A percentile compares a stretch with the other conserved stretches of the same genome.
Evolutionary conservation across 2,113 vertebrate genomes (phyloP).

Genomic region (Panthera tigris): DNA sequence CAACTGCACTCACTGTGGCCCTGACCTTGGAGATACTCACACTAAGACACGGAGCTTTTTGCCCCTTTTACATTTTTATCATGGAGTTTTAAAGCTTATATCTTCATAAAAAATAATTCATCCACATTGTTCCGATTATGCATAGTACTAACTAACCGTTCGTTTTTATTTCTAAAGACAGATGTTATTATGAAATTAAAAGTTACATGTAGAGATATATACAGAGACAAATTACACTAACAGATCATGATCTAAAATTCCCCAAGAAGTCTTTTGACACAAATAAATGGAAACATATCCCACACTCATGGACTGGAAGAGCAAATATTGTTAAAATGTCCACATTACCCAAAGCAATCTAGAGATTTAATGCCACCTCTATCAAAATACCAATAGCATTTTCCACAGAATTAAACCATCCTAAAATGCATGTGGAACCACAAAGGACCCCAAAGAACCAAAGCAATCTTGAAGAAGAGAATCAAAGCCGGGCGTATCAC

Average conservation of each 20-base stretch:
- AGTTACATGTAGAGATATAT: neutral
- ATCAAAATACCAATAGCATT: neutral
- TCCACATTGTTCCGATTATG: neutral
- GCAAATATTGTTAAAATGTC: neutral
- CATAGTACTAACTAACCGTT: neutral
- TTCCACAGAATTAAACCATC: neutral
- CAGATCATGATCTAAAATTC: slow-evolving; percentile 48
- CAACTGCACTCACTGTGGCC: neutral
- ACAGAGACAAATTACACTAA: slow-evolving; percentile 38
- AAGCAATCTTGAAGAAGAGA: neutral
- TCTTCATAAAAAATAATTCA: slow-evolving; percentile 18
- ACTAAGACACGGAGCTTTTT: neutral
- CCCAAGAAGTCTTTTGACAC: slow-evolving; percentile 38
- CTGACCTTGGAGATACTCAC: slow-evolving; percentile 1
- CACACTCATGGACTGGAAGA: neutral
- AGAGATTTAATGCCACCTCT: neutral
- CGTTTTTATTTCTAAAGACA: slow-evolving; percentile 68
- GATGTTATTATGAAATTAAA: neutral
- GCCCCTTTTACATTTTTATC: neutral
- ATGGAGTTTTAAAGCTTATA: neutral
- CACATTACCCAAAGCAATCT: neutral
- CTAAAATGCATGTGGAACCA: neutral
- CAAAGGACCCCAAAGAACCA: neutral
- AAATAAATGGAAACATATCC: neutral
- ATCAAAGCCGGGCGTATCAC: neutral